Evolutionary conservation across 2,797 vertebrate genomes (phyloP).

Genomic region (Rhinophrynus dorsalis): DNA sequence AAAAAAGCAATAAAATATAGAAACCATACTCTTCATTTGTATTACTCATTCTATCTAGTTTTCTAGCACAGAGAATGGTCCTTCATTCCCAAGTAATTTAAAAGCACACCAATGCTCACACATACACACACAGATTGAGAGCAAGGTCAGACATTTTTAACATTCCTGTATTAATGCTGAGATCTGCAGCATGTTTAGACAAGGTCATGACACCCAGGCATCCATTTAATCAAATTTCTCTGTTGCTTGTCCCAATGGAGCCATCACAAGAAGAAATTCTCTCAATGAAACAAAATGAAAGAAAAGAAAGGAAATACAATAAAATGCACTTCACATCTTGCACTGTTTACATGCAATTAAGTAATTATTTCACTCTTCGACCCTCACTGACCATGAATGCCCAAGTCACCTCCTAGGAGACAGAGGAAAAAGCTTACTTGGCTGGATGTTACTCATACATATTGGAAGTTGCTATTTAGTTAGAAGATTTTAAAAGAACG

Average conservation of each 20-base stretch:
- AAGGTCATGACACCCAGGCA: slow-evolving; percentile 79
- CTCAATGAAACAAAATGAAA: slow-evolving; percentile 65
- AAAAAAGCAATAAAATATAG: neutral
- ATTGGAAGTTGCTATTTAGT: slow-evolving; percentile 67
- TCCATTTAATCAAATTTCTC: slow-evolving; percentile 89
- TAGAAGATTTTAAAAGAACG: slow-evolving; percentile 72
- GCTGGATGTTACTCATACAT: slow-evolving; percentile 70
- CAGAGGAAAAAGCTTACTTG: slow-evolving; percentile 75
- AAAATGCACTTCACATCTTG: slow-evolving; percentile 65
- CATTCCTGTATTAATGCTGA: slow-evolving; percentile 83
- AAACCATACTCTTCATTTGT: neutral
- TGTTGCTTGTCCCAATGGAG: slow-evolving; percentile 78
- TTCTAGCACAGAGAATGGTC: slow-evolving; percentile 10
- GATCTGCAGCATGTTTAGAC: slow-evolving; percentile 80
- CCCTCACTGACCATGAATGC: slow-evolving; percentile 68
- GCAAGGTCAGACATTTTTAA: slow-evolving; percentile 76
- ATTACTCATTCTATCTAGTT: neutral
- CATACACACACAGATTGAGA: too few species aligned
- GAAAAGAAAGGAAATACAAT: slow-evolving; percentile 32
- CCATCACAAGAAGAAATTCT: slow-evolving; percentile 71
- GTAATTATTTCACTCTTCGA: slow-evolving; percentile 80
- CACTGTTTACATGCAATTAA: slow-evolving; percentile 81
- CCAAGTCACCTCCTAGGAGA: slow-evolving; percentile 76
- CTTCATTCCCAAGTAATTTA: slow-evolving; percentile 54
- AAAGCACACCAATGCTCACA: slow-evolving; percentile 61